Evolutionary conservation across 2,797 vertebrate genomes (phyloP).

Genomic region (Phoeniculus purpureus): DNA sequence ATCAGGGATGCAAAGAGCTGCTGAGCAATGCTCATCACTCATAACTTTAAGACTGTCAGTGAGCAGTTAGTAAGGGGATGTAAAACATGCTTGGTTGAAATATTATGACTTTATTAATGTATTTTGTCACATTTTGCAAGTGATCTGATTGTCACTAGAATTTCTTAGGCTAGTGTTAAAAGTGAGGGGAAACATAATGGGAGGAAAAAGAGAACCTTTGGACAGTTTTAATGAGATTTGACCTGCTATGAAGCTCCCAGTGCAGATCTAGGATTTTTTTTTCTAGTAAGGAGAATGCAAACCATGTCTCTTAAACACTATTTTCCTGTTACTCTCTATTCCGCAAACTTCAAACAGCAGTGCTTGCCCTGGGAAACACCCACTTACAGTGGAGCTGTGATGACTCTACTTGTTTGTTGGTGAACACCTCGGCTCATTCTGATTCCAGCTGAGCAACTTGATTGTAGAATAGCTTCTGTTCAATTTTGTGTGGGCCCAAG

Average conservation of each 20-base stretch:
- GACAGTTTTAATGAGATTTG: background rate
- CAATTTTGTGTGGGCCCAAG: slow-evolving; percentile 16
- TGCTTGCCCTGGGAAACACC: slow-evolving; percentile 39
- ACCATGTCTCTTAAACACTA: background rate
- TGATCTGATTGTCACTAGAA: background rate
- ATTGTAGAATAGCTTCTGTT: slow-evolving; percentile 1
- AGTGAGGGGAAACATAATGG: accelerated
- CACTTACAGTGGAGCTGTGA: slow-evolving; percentile 11
- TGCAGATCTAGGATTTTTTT: background rate
- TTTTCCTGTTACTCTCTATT: background rate
- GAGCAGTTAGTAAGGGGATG: background rate
- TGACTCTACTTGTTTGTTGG: slow-evolving; percentile 1
- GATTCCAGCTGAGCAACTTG: slow-evolving; percentile 13
- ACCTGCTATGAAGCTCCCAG: background rate
- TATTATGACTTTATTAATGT: background rate
- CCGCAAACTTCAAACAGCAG: background rate
- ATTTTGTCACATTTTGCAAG: background rate
- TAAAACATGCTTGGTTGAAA: background rate
- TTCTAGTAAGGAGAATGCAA: background rate
- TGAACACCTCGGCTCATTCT: background rate
- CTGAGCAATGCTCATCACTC: background rate
- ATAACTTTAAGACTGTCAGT: background rate
- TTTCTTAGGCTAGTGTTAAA: background rate
- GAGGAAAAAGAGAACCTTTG: background rate
- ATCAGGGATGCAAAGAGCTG: slow-evolving; percentile 7